phyloP scores from a whole-genome alignment of 2,888 invertebrate species.

The Formica aserva region DNA sequence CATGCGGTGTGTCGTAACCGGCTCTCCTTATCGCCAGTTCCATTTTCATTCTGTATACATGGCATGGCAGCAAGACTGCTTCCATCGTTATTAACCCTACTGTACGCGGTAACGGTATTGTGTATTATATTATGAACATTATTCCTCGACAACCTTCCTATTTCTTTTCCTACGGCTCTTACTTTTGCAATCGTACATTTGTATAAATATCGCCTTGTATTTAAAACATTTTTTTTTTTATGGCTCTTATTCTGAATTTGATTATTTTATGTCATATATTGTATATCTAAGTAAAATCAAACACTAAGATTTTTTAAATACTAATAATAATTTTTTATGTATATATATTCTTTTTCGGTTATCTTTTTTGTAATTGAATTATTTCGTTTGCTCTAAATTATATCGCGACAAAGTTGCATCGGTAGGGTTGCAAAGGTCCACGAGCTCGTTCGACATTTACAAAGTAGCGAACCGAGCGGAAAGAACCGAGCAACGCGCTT shows the following conservation, averaged over 20 bases:
- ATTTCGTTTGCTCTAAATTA: slow-evolving; percentile 22
- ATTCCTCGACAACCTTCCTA: neutral
- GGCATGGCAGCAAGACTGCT: slow-evolving; percentile 16
- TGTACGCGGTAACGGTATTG: slow-evolving; percentile 4
- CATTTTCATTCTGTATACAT: slow-evolving; percentile 28
- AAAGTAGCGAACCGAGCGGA: slow-evolving; percentile 60
- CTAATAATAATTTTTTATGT: too few relatives aligned
- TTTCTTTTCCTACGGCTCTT: neutral
- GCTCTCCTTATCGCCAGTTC: slow-evolving; percentile 40
- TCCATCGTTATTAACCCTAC: slow-evolving; percentile 15
- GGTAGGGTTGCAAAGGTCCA: slow-evolving; percentile 2
- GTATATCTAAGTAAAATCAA: neutral
- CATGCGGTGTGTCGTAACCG: slow-evolving; percentile 31
- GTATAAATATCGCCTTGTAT: neutral
- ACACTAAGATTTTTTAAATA: neutral
- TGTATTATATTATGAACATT: neutral
- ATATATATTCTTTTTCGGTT: neutral
- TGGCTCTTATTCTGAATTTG: neutral
- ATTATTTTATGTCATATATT: neutral
- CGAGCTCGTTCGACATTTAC: slow-evolving; percentile 40
- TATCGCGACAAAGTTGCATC: slow-evolving; percentile 1
- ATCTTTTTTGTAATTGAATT: slow-evolving; percentile 12
- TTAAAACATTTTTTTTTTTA: neutral
- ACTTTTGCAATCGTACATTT: neutral
- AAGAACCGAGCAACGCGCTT: slow-evolving; percentile 58